phyloP scores from a whole-genome alignment of 2,797 vertebrate genomes.

The Peromyscus melanophrys region DNA sequence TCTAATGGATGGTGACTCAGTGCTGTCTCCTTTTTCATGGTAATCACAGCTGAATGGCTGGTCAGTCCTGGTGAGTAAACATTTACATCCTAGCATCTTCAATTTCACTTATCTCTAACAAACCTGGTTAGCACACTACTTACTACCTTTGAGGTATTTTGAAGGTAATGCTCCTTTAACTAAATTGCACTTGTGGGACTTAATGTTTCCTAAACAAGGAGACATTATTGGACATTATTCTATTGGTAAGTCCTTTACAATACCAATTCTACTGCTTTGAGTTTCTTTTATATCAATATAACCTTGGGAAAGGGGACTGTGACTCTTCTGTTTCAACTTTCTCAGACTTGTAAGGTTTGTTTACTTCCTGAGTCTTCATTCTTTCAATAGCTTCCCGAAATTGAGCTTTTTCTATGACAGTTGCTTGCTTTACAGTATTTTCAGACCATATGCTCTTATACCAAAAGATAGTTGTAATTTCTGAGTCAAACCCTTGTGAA shows the following conservation, averaged over 20 bases:
- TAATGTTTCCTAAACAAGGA: not conserved
- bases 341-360: not conserved
- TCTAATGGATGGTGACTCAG: not conserved
- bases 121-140: not conserved
- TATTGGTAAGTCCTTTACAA: not conserved
- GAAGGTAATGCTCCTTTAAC: not conserved
- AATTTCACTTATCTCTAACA: not conserved
- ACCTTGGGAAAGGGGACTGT: not conserved
- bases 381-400: not conserved
- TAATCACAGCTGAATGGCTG: not conserved
- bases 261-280: not conserved
- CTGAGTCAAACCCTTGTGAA: constrained; percentile 11
- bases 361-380: not conserved
- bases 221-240: not conserved
- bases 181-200: not conserved
- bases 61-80: not conserved
- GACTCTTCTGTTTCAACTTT: not conserved
- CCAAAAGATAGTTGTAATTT: constrained; percentile 34
- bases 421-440: constrained; percentile 51
- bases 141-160: not conserved
- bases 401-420: not conserved
- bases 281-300: not conserved
- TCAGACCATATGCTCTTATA: not conserved
- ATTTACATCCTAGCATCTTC: not conserved
- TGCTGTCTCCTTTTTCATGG: not conserved